phyloP scores from a whole-genome alignment of 2,113 vertebrate genomes.

The Jaculus jaculus region DNA sequence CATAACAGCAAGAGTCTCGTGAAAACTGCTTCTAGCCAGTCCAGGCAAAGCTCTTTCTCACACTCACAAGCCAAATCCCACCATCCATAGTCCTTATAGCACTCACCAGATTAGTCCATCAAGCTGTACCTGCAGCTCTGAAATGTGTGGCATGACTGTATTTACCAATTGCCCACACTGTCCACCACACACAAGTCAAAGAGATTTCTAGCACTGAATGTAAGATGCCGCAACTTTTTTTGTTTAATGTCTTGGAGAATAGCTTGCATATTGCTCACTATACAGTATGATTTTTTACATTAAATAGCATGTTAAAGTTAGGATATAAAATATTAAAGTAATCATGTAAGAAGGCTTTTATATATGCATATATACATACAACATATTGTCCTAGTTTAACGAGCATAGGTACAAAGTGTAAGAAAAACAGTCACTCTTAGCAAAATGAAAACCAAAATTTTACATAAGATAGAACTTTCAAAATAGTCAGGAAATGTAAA shows the following conservation, averaged over 20 bases:
- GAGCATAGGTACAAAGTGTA: background rate
- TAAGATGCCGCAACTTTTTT: background rate
- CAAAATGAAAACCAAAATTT: background rate
- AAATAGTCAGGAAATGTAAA: background rate
- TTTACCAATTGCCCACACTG: background rate
- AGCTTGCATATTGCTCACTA: background rate
- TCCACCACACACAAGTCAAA: fast-evolving
- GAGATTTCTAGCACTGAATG: background rate
- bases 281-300: background rate
- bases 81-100: no score
- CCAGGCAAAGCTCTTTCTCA: no score
- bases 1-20: no score
- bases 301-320: background rate
- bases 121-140: no score
- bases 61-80: no score
- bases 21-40: no score
- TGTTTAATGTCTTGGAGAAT: background rate
- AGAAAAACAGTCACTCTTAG: background rate
- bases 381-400: background rate
- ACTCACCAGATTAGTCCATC: no score
- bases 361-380: no score
- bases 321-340: background rate
- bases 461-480: background rate
- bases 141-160: background rate
- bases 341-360: background rate